These are phyloP conservation scores for Poeciliopsis prolifica DNA, from an alignment of 2,113 vertebrate genomes.

Conservation along the genomic window DNA sequence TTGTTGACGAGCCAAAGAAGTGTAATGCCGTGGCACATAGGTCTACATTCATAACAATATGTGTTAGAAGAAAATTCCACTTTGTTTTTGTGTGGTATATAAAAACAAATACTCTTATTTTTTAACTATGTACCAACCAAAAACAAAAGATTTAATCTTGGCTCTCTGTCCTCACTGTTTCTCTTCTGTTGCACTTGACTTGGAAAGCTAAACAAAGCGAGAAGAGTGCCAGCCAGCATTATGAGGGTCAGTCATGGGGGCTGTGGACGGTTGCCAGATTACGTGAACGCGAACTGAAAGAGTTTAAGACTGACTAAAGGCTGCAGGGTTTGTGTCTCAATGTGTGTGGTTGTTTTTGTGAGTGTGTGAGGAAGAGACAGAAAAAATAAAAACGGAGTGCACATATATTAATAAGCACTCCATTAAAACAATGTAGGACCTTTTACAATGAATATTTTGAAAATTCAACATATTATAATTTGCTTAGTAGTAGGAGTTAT, in stretches of 20 bases:
- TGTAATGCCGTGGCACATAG: conserved; percentile 28
- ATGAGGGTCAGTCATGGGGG: conserved; percentile 70
- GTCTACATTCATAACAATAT: conserved; percentile 12
- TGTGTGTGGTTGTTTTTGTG: conserved; percentile 5
- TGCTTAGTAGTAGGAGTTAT: background rate
- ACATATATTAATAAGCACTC: background rate
- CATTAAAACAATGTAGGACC: conserved; percentile 37
- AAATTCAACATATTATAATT: background rate
- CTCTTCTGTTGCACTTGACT: conserved; percentile 62
- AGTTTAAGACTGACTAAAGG: conserved; percentile 79
- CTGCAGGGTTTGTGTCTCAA: conserved; percentile 58
- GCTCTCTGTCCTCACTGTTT: conserved; percentile 50
- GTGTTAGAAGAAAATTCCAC: background rate
- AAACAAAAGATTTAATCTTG: conserved; percentile 62
- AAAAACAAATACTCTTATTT: conserved; percentile 54
- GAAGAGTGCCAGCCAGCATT: conserved; percentile 69
- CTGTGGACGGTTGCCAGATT: conserved; percentile 73
- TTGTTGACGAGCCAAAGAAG: conserved; percentile 45
- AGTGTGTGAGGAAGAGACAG: conserved; percentile 4
- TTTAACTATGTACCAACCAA: conserved; percentile 31
- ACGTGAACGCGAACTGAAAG: conserved; percentile 75
- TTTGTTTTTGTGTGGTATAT: conserved; percentile 6
- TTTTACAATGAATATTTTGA: conserved; percentile 54
- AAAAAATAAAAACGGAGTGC: background rate
- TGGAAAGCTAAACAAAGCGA: conserved; percentile 72